A percentile compares a stretch with the other conserved stretches of the same genome.
phyloP scores from a whole-genome alignment of 2,888 invertebrate species.

The Trissolcus japonicus region DNA sequence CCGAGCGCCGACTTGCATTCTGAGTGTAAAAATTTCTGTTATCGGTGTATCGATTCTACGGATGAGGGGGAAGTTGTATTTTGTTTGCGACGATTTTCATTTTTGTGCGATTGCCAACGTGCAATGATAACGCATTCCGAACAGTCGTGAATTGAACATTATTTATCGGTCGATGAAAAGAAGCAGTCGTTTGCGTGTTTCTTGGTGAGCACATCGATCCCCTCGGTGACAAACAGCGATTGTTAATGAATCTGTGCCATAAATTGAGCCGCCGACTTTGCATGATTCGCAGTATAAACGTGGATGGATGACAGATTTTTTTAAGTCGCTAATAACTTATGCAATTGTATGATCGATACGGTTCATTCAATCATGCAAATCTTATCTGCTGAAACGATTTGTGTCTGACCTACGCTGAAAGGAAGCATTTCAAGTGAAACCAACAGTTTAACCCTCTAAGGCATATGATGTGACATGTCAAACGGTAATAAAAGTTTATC shows the following conservation, averaged over 20 bases:
- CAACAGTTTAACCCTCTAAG: slow-evolving; percentile 25
- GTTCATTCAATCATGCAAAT: slow-evolving; percentile 39
- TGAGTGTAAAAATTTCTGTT: slow-evolving; percentile 36
- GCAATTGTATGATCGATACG: slow-evolving; percentile 27
- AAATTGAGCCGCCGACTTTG: too few species aligned
- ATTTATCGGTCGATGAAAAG: neutral
- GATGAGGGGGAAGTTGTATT: neutral
- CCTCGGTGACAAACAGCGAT: neutral
- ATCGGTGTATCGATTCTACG: neutral
- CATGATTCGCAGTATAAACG: neutral
- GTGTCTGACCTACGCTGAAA: slow-evolving; percentile 22
- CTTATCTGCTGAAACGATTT: slow-evolving; percentile 38
- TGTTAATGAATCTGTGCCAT: too few species aligned
- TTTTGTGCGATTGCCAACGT: slow-evolving; percentile 18
- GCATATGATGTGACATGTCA: slow-evolving; percentile 11
- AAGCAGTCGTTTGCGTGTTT: slow-evolving; percentile 7
- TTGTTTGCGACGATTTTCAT: neutral
- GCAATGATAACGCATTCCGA: slow-evolving; percentile 26
- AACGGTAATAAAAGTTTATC: slow-evolving; percentile 11
- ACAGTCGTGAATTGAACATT: neutral
- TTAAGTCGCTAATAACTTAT: slow-evolving; percentile 4
- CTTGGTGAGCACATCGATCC: neutral
- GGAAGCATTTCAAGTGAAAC: slow-evolving; percentile 35
- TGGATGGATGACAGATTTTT: too few species aligned
- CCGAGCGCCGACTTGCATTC: neutral